phyloP scores from a whole-genome alignment of 1,140 invertebrate genomes.

The Scaptomyza hsui region DNA sequence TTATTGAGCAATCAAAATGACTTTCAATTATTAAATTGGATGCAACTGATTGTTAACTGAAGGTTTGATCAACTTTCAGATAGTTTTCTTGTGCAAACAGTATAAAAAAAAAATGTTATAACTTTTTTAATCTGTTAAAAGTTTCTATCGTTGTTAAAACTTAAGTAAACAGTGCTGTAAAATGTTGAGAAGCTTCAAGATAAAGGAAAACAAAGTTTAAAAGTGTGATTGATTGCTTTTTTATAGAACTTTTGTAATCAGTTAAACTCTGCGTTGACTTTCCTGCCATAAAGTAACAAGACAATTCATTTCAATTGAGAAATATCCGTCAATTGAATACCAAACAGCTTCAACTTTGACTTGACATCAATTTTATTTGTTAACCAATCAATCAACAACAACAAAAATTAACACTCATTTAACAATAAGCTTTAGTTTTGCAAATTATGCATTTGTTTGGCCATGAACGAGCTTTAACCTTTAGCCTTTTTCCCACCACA shows the following conservation, averaged over 20 bases:
- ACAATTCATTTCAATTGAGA: neutral
- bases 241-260: neutral
- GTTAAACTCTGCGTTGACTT: neutral
- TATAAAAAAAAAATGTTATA: too few relatives aligned
- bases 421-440: neutral
- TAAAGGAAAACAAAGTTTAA: neutral
- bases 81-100: neutral
- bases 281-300: neutral
- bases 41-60: neutral
- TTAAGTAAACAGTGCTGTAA: neutral
- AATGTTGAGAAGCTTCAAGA: neutral
- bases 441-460: conserved; percentile 1
- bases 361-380: neutral
- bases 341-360: neutral
- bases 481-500: conserved; percentile 28
- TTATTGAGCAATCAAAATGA: neutral
- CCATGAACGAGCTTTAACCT: conserved; percentile 32
- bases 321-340: conserved; percentile 4
- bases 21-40: neutral
- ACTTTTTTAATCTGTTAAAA: too few relatives aligned
- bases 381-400: conserved; percentile 14
- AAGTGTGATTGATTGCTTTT: neutral
- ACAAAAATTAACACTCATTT: conserved; percentile 13
- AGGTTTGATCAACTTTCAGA: neutral
- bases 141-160: too few relatives aligned